phyloP scores from a whole-genome alignment of 2,888 invertebrate species.

The Clusia tigrina region DNA sequence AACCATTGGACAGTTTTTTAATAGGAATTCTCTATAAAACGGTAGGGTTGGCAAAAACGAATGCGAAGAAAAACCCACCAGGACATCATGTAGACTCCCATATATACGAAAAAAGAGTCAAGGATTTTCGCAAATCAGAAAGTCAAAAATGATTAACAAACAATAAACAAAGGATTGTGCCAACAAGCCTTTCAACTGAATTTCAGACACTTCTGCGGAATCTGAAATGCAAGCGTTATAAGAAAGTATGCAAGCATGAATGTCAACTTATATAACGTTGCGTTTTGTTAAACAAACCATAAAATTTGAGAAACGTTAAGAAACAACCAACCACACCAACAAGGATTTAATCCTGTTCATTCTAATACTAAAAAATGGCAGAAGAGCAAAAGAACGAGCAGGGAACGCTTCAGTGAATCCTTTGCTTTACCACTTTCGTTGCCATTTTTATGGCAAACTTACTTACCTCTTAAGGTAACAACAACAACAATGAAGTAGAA shows the following conservation, averaged over 20 bases:
- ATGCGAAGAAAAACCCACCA: too few species aligned
- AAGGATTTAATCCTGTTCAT: constrained; percentile 5
- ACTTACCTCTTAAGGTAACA: background rate
- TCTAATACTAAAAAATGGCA: background rate
- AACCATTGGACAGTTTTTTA: too few species aligned
- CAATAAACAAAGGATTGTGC: background rate
- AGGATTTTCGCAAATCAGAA: background rate
- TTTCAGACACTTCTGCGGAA: background rate
- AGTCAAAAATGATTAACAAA: background rate
- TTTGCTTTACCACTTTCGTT: constrained; percentile 5
- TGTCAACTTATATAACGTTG: constrained; percentile 38
- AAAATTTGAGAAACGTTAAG: constrained; percentile 44
- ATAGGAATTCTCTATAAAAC: too few species aligned
- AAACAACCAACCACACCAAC: constrained; percentile 32
- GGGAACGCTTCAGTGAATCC: background rate
- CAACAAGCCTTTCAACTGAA: background rate
- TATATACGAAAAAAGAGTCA: constrained; percentile 1
- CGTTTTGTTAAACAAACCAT: constrained; percentile 55
- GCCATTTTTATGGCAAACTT: background rate
- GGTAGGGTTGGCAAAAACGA: too few species aligned
- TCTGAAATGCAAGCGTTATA: background rate
- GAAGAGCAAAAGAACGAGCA: too few species aligned
- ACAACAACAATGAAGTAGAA: background rate
- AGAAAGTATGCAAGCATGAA: background rate
- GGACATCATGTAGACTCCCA: too few species aligned